Conservation (phyloP, 1,140 invertebrate genomes). For the Nylanderia fulva region DNA sequence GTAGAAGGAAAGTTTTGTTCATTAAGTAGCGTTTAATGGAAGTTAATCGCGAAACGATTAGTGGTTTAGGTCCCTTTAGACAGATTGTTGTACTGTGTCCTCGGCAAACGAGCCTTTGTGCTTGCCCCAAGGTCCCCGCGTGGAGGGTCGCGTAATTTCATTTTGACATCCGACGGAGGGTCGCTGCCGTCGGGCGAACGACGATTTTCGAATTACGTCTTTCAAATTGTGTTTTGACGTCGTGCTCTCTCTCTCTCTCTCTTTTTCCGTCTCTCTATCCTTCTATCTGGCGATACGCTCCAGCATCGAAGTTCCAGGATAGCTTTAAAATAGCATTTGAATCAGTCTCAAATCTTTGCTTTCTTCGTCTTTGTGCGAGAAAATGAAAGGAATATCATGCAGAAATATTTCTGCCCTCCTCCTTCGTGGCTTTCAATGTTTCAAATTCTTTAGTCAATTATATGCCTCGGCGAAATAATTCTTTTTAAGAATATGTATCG, state of each 20-base stretch:
- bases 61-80: conserved; percentile 83
- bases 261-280: conserved; percentile 11
- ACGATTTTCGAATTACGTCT: conserved; percentile 86
- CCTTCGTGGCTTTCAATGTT: background rate
- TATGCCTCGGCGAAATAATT: background rate
- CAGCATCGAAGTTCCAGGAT: conserved; percentile 35
- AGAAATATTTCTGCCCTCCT: background rate
- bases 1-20: conserved; percentile 75
- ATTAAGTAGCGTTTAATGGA: conserved; percentile 85
- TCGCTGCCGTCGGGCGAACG: conserved; percentile 82
- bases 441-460: background rate
- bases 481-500: background rate
- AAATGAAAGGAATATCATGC: conserved; percentile 26
- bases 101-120: conserved; percentile 84
- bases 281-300: conserved; percentile 1
- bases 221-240: conserved; percentile 83
- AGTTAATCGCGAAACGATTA: conserved; percentile 85
- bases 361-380: background rate
- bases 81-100: conserved; percentile 82
- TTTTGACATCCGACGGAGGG: conserved; percentile 86
- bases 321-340: conserved; percentile 60
- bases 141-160: conserved; percentile 86
- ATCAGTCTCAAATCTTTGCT: conserved; percentile 37
- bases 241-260: conserved; percentile 53
- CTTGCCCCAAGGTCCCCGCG: conserved; percentile 72